Base-by-base conservation (phyloP, 2,797 vertebrate genomes). In the Pantherophis alleghaniensis region DNA sequence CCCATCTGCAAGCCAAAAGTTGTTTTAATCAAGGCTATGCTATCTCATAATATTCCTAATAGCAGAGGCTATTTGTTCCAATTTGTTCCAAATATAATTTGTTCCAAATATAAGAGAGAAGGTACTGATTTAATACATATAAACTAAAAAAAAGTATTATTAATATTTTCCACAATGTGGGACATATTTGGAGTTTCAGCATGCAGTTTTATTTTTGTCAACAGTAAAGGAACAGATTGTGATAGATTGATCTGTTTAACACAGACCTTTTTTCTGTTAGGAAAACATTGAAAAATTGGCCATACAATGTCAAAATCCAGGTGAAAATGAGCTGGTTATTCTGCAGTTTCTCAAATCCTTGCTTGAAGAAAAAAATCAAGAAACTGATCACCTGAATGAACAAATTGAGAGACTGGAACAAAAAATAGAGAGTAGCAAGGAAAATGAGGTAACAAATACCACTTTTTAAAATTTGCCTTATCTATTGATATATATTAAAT, bases 281-380 rank as follows among this genome's bases (percentile, higher is more conserved):
- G 95, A 96, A 90, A 94, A 95, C 93, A 90, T 96, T 89, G 89
- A 91, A 94, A 95, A 96, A 69, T 89, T 95, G 87, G 18, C 53
- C 0, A 95, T 92, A 90, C 93, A 93, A 91, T 94, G 86, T 94
- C 91, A 94, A 53, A 93, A 94, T 20, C 4, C 66, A 20, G 87
- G 26, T 14, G 53, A 95, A 79, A 57, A 94, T 32, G 90, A 95
- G 60, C 11, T 91, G 51, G 92, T 95, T 86, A 56, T 92, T 94
- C 90, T 97, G 96, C 95, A 96, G 20, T 97, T 99, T 74, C 97
- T 98, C 47, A 98, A 98, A 95, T 98, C 98, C 1, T 97, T 99
- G 56, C 97, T 99, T 83, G 94, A 98, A 93, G 99, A 98, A 96
- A 99, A 98, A 95, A 99, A 99, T 96, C 97, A 98, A 51, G 98